These are phyloP conservation scores for Melipona quadrifasciata DNA, from an alignment of 1,140 invertebrate genomes.

Conservation along the genomic window DNA sequence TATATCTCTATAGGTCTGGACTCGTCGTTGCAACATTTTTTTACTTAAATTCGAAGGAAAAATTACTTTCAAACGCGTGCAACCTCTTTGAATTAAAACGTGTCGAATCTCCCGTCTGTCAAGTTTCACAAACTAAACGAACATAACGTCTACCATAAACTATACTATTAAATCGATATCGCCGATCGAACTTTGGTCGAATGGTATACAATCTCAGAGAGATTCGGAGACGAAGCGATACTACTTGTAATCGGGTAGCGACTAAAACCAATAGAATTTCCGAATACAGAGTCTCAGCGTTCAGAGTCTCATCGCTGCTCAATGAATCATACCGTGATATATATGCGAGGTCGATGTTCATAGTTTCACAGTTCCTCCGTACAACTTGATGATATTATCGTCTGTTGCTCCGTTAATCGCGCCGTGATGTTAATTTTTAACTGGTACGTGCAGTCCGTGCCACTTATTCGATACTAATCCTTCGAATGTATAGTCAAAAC, in stretches of 20 bases:
- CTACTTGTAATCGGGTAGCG: not conserved
- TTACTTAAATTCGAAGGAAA: no score
- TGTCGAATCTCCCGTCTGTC: no score
- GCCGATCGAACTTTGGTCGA: not conserved
- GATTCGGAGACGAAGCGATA: not conserved
- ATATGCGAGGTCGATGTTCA: conserved; percentile 2
- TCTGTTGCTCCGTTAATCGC: not conserved
- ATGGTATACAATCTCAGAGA: not conserved
- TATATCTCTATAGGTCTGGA: no score
- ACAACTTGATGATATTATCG: not conserved
- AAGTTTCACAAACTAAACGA: no score
- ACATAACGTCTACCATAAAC: not conserved
- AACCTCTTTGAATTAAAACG: no score
- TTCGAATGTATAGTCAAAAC: no score
- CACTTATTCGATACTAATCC: not conserved
- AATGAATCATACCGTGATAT: conserved; percentile 38
- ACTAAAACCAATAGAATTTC: conserved; percentile 30
- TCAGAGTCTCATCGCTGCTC: conserved; percentile 21
- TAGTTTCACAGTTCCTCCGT: not conserved
- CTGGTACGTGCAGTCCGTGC: no score
- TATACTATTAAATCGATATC: not conserved
- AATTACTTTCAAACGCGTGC: no score
- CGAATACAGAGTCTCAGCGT: conserved; percentile 23
- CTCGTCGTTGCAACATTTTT: no score
- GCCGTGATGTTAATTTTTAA: not conserved